These are phyloP conservation scores for Scaptomyza montana DNA, from an alignment of 1,140 invertebrate species.

Conservation along the genomic window DNA sequence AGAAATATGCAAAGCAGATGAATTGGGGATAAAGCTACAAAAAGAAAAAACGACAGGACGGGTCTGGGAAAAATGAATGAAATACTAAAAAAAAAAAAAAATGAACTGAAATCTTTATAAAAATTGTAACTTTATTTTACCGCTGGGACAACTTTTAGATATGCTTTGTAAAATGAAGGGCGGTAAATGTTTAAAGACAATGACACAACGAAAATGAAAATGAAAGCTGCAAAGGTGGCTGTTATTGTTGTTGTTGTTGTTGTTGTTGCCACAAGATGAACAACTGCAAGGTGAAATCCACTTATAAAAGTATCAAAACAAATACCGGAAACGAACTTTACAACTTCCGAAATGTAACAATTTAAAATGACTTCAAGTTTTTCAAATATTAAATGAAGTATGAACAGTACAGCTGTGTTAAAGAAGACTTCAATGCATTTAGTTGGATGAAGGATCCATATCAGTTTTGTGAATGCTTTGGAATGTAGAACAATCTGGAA, in stretches of 20 bases:
- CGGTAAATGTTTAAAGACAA: constrained; percentile 45
- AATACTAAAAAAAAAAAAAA: constrained; percentile 18
- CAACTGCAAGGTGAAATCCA: constrained; percentile 28
- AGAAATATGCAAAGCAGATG: constrained; percentile 80
- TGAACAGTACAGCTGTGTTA: background rate
- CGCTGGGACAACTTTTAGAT: constrained; percentile 52
- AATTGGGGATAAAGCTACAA: constrained; percentile 69
- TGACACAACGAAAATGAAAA: constrained; percentile 64
- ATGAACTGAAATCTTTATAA: constrained; percentile 66
- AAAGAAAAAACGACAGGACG: constrained; percentile 25
- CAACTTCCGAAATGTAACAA: constrained; percentile 17
- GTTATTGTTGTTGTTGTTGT: background rate
- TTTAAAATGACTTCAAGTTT: constrained; percentile 7
- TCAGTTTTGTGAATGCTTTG: too few species aligned
- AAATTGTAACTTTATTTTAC: constrained; percentile 67
- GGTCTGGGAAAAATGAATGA: constrained; percentile 24
- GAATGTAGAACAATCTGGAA: too few species aligned
- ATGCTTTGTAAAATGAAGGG: constrained; percentile 27
- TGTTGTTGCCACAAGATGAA: constrained; percentile 15
- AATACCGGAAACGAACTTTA: constrained; percentile 33
- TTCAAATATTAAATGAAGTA: background rate
- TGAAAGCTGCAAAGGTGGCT: constrained; percentile 30
- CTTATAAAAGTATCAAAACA: constrained; percentile 37
- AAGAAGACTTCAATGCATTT: background rate
- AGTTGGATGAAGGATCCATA: background rate